phyloP scores from a whole-genome alignment of 2,888 invertebrate species.

The Electrophaes corylata region DNA sequence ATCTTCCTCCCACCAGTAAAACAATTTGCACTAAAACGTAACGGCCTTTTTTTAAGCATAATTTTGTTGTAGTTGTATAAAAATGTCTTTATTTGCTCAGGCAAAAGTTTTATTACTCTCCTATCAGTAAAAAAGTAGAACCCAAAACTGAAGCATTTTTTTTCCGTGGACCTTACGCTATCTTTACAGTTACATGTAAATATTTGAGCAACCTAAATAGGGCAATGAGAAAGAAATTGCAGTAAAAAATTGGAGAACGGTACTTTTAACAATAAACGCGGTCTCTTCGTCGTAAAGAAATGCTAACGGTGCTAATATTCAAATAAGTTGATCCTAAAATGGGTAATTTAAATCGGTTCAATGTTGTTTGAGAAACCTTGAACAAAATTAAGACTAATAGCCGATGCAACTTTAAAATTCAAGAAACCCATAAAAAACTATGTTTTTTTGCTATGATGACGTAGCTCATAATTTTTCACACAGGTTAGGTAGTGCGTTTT shows the following conservation, averaged over 20 bases:
- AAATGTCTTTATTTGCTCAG: conserved; percentile 75
- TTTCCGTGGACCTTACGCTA: conserved; percentile 54
- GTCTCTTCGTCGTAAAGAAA: conserved; percentile 50
- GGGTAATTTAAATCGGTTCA: conserved; percentile 13
- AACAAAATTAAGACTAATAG: too few species aligned
- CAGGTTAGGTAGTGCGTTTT: too few species aligned
- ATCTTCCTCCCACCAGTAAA: conserved; percentile 21
- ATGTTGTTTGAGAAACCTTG: neutral
- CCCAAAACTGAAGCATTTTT: conserved; percentile 67
- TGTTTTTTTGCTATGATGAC: too few species aligned
- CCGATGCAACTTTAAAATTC: too few species aligned
- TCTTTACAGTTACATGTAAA: conserved; percentile 61
- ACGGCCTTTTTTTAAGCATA: conserved; percentile 51
- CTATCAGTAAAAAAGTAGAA: conserved; percentile 78
- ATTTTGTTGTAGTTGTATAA: conserved; percentile 53
- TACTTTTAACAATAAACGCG: conserved; percentile 40
- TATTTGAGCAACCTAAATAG: conserved; percentile 60
- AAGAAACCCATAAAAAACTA: too few species aligned
- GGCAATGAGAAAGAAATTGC: conserved; percentile 51
- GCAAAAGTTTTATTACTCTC: conserved; percentile 60
- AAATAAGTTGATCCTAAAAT: conserved; percentile 19
- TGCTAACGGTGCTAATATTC: conserved; percentile 43
- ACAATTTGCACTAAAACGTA: conserved; percentile 44
- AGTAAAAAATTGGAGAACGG: conserved; percentile 58
- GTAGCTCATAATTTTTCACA: too few species aligned